These are phyloP conservation scores for Trachelus iudaicus DNA, from an alignment of 2,888 invertebrate genomes.

Conservation along the genomic window DNA sequence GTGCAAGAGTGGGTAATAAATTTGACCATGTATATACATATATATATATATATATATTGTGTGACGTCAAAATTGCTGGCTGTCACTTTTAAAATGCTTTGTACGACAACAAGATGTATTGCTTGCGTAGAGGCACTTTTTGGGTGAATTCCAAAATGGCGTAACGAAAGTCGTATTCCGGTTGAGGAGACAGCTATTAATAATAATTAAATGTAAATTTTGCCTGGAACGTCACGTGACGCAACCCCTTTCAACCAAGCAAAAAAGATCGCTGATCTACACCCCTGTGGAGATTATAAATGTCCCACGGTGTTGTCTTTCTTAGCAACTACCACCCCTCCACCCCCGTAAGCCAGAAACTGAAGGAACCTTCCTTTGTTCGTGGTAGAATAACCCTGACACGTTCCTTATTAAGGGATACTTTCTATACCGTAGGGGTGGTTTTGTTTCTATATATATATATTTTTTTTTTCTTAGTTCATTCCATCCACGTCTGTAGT, in stretches of 20 bases:
- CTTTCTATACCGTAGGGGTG: not conserved
- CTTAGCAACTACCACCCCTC: not conserved
- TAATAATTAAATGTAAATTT: slow-evolving; percentile 57
- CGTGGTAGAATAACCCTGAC: not conserved
- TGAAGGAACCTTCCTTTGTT: not conserved
- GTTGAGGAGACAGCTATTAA: slow-evolving; percentile 41
- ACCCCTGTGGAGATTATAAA: slow-evolving; percentile 50
- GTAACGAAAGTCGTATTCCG: not conserved
- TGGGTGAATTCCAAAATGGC: not conserved
- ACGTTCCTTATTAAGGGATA: not conserved
- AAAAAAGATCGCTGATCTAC: slow-evolving; percentile 62
- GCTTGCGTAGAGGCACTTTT: not conserved
- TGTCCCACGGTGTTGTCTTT: slow-evolving; percentile 32
- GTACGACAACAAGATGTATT: not conserved
- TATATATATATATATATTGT: not conserved
- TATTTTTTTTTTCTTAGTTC: not conserved
- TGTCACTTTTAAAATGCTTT: not conserved
- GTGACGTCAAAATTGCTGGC: not conserved
- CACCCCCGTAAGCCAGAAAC: not conserved
- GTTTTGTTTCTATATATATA: not conserved
- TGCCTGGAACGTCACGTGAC: slow-evolving; percentile 15
- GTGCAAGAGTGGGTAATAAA: not conserved
- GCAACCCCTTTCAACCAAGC: slow-evolving; percentile 55
- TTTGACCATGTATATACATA: not conserved
- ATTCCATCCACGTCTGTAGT: not conserved